Evolutionary conservation across 2,113 vertebrate species (phyloP), one percentile per base, ranked within the genome.

Genomic region (Suricata suricatta): DNA sequence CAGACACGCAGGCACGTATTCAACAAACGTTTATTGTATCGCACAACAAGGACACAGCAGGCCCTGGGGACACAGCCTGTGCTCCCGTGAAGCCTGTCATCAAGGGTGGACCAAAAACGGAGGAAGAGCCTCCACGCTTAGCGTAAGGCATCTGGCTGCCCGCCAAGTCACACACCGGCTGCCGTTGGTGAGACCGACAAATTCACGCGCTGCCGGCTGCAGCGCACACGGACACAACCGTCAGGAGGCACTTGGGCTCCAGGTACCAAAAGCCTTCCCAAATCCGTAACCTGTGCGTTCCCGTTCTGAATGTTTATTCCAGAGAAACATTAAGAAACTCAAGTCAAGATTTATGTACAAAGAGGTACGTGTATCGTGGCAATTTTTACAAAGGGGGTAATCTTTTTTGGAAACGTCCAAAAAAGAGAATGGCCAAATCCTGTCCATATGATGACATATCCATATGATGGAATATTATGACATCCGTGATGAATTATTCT

Each of bases 311-410:
- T 60, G n/a, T 66, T 11, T 74, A 76, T 68, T 86, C 88, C 38
- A 66, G 71, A 88, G 85, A 88, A 50, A 90, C 23, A 14, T 80
- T 88, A 88, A 93, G 94, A 77, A 86, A 90, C 16, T 63, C 54
- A 35, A 25, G 5, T 21, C 19, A 95, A 91, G 13, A 33, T 88
- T 52, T 76, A 69, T 35, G 63, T 38, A 93, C 25, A 64, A n/a
- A 83, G 63, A 72, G 11, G 17, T 35, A 7, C 33, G n/a, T 35
- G 5, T 35, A 38, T 6, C 38, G 2, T 21, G 72, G 17, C 27
- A 29, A 38, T 41, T 71, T 68, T 86, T 63, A 27, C 8, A 80
- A 95, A 52, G 76, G 23, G 3, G 3, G 76, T 77, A 57, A 33
- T 44, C 7, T 68, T 86, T 81, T 44, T 74, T 60, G 27, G 69